phyloP scores from a whole-genome alignment of 2,113 vertebrate genomes.

The Hippocampus comes region DNA sequence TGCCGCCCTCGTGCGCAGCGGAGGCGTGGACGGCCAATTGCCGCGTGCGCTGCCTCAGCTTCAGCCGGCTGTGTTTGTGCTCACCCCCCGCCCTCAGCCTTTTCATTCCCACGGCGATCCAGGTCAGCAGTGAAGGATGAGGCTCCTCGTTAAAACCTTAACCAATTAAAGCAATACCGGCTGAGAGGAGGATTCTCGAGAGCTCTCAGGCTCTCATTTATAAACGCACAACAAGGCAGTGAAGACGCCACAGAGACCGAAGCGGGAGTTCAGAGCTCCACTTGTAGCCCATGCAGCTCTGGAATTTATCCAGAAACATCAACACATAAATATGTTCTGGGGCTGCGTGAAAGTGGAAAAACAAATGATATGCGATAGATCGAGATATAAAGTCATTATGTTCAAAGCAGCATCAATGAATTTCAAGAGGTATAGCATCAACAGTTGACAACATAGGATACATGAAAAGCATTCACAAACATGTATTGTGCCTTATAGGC shows the following conservation, averaged over 20 bases:
- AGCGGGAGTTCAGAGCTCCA: constrained; percentile 22
- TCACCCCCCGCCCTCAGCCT: constrained; percentile 44
- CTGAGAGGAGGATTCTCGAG: constrained; percentile 57
- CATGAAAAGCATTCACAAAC: background rate
- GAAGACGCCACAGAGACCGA: constrained; percentile 50
- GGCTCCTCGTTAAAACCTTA: constrained; percentile 69
- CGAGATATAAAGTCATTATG: too few relatives aligned
- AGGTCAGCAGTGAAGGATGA: constrained; percentile 74
- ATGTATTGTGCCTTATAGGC: constrained; percentile 60
- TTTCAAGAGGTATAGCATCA: background rate
- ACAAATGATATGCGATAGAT: too few relatives aligned
- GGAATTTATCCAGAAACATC: constrained; percentile 16
- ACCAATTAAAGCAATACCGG: constrained; percentile 71
- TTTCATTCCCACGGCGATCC: constrained; percentile 68
- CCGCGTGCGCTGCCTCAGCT: constrained; percentile 34
- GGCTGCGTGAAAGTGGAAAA: too few relatives aligned
- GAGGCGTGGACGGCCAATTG: constrained; percentile 37
- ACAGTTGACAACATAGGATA: background rate
- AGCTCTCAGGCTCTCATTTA: constrained; percentile 66
- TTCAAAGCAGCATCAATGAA: too few relatives aligned
- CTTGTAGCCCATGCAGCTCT: constrained; percentile 12
- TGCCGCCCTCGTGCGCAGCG: constrained; percentile 34
- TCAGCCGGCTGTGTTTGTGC: constrained; percentile 41
- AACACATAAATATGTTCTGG: background rate
- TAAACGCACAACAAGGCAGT: constrained; percentile 65